Percentiles rank a stretch among this genome's conserved stretches.
These are phyloP conservation scores for Acronicta aceris DNA, from an alignment of 2,888 invertebrate genomes.

Conservation along the genomic window DNA sequence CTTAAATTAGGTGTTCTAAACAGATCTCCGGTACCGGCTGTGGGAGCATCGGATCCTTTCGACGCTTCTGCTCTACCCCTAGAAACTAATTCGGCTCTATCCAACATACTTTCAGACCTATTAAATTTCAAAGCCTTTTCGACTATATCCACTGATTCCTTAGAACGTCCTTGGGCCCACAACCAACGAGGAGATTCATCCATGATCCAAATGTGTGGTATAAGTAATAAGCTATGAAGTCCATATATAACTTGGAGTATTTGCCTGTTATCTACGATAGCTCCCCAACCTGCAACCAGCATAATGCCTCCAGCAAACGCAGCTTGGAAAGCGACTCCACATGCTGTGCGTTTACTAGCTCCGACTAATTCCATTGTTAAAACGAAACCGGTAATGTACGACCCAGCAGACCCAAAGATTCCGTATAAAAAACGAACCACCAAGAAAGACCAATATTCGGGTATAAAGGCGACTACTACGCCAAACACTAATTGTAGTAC, in stretches of 20 bases:
- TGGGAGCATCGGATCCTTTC: conserved; percentile 73
- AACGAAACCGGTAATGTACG: conserved; percentile 92
- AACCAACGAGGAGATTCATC: conserved; percentile 97
- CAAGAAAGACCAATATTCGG: conserved; percentile 93
- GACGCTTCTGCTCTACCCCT: conserved; percentile 87
- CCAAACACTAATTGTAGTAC: conserved; percentile 92
- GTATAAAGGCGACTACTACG: conserved; percentile 93
- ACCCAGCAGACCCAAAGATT: conserved; percentile 95
- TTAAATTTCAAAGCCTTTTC: conserved; percentile 94
- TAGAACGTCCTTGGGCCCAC: conserved; percentile 94
- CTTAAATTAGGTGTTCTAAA: conserved; percentile 94
- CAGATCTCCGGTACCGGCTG: conserved; percentile 92
- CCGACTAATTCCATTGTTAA: conserved; percentile 95
- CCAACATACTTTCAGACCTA: conserved; percentile 89
- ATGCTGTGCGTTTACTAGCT: conserved; percentile 93
- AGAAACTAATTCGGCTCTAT: conserved; percentile 91
- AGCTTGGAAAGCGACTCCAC: conserved; percentile 94
- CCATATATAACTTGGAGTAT: conserved; percentile 94
- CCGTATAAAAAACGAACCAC: conserved; percentile 92
- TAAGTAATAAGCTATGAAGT: conserved; percentile 91
- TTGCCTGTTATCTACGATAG: conserved; percentile 92
- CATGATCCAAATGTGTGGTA: conserved; percentile 96
- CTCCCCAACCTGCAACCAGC: conserved; percentile 95
- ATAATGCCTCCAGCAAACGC: conserved; percentile 95
- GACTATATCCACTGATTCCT: conserved; percentile 93